phyloP scores from a whole-genome alignment of 2,113 vertebrate genomes.

The Corvus cornix region DNA sequence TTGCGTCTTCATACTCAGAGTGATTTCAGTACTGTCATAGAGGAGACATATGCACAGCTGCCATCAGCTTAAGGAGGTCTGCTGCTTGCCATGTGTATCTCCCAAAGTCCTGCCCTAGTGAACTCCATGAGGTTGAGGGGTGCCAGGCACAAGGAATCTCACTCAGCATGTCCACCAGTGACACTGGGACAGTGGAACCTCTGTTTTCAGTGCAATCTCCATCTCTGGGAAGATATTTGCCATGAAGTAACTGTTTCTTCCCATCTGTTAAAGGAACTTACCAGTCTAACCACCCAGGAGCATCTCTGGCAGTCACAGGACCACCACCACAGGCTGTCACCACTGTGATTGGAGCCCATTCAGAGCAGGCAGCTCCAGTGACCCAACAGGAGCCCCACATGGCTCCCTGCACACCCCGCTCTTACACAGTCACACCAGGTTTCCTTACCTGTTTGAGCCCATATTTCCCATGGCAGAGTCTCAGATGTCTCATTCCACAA shows the following conservation, averaged over 20 bases:
- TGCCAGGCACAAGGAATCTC: background rate
- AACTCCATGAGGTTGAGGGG: fast-evolving
- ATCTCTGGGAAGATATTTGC: background rate
- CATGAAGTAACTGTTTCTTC: background rate
- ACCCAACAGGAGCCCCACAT: background rate
- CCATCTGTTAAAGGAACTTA: background rate
- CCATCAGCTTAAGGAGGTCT: background rate
- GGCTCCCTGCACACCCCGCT: background rate
- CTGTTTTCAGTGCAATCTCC: background rate
- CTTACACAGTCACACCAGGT: background rate
- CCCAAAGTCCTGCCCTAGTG: background rate
- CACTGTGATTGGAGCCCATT: background rate
- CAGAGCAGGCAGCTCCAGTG: background rate
- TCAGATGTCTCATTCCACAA: background rate
- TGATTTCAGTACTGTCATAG: background rate
- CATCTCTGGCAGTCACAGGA: background rate
- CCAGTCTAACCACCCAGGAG: background rate
- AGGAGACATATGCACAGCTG: background rate
- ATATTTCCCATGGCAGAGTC: background rate
- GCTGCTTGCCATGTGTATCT: background rate
- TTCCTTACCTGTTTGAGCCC: background rate
- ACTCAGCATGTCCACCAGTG: background rate
- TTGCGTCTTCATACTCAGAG: fast-evolving
- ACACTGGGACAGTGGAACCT: background rate
- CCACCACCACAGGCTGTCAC: background rate